Conservation (phyloP, 2,113 vertebrate species). For the Syngnathus floridae region DNA sequence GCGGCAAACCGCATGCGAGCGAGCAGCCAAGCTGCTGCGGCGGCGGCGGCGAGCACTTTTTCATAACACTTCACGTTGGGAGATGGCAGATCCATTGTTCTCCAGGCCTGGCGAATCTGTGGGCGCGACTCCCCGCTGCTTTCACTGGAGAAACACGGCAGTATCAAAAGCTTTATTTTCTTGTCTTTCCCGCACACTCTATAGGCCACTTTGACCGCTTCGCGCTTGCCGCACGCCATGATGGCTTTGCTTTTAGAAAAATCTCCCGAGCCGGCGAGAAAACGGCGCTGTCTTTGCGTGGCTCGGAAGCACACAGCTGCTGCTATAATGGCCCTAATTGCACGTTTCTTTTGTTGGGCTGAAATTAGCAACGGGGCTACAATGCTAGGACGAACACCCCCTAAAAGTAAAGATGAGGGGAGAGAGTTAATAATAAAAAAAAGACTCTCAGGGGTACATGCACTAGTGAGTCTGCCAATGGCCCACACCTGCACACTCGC, state of each 20-base stretch:
- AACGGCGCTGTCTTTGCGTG: conserved; percentile 49
- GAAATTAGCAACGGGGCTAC: conserved; percentile 90
- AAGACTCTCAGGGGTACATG: conserved; percentile 79
- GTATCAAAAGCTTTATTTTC: conserved; percentile 48
- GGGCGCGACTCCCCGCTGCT: conserved; percentile 58
- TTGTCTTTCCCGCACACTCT: conserved; percentile 35
- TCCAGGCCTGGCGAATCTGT: conserved; percentile 51
- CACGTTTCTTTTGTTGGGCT: conserved; percentile 85
- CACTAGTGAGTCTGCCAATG: conserved; percentile 79
- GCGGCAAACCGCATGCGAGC: conserved; percentile 43
- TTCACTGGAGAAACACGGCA: conserved; percentile 47
- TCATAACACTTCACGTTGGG: conserved; percentile 55
- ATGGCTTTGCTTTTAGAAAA: conserved; percentile 19
- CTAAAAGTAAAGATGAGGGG: conserved; percentile 67
- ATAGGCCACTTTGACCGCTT: conserved; percentile 44
- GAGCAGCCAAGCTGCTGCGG: conserved; percentile 53
- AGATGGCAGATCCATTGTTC: conserved; percentile 66
- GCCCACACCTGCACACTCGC: conserved; percentile 91
- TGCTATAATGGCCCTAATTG: conserved; percentile 94
- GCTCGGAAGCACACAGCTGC: conserved; percentile 86
- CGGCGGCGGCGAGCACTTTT: conserved; percentile 50
- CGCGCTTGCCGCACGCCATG: conserved; percentile 31
- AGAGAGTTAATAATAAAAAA: conserved; percentile 35
- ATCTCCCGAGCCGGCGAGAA: conserved; percentile 41
- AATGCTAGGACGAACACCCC: conserved; percentile 77